These are phyloP conservation scores for Hemibagrus wyckioides DNA, from an alignment of 2,113 vertebrate genomes.

Conservation along the genomic window DNA sequence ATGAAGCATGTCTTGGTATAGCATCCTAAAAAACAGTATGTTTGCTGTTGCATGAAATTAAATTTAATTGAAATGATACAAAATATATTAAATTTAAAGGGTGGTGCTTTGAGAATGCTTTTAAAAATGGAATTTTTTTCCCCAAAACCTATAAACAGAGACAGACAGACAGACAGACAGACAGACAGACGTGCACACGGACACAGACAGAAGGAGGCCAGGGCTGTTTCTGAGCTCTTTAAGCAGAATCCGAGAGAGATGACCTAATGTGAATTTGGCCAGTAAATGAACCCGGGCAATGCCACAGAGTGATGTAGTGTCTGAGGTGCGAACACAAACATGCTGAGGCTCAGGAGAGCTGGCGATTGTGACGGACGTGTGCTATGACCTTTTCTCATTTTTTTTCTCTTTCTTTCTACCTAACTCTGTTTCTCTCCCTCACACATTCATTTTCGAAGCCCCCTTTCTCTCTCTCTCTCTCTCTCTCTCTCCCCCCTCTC, in stretches of 20 bases:
- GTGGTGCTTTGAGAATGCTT: slow-evolving; percentile 23
- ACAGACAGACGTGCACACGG: not conserved
- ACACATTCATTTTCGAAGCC: not conserved
- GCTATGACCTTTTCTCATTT: slow-evolving; percentile 49
- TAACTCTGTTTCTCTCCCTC: not conserved
- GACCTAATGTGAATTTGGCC: slow-evolving; percentile 60
- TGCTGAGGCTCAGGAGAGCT: slow-evolving; percentile 10
- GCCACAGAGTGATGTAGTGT: slow-evolving; percentile 43
- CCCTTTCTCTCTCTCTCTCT: not conserved
- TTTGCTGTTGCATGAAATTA: slow-evolving; percentile 38
- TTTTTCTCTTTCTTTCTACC: not conserved
- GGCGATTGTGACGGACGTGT: slow-evolving; percentile 30
- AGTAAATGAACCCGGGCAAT: slow-evolving; percentile 60
- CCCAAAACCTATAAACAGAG: not conserved
- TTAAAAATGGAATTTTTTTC: slow-evolving; percentile 18
- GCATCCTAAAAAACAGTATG: slow-evolving; percentile 3
- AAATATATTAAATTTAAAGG: slow-evolving; percentile 34
- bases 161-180: not conserved
- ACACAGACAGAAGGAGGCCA: not conserved
- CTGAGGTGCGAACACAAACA: slow-evolving; percentile 55
- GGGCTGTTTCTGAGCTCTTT: slow-evolving; percentile 7
- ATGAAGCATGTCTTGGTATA: slow-evolving; percentile 3
- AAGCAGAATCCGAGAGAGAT: slow-evolving; percentile 35
- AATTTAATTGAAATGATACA: slow-evolving; percentile 18
- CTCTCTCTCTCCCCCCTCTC: not conserved